Conservation (phyloP, 1,140 invertebrate species). For the Chymomyza costata region DNA sequence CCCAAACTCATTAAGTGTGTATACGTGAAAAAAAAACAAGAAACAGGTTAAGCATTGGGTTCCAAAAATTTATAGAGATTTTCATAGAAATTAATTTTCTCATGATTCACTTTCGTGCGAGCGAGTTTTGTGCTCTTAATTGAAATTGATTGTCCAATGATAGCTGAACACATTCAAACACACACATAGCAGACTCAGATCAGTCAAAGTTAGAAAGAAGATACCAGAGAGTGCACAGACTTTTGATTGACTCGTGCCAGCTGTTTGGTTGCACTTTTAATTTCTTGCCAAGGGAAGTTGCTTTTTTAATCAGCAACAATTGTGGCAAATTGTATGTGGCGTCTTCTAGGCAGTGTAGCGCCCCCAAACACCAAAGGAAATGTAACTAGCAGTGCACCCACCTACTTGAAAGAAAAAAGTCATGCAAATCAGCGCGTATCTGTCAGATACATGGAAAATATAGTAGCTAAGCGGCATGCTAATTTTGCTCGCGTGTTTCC, state of each 20-base stretch:
- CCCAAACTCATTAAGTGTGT: too few species aligned
- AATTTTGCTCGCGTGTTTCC: slow-evolving; percentile 71
- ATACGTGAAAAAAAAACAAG: too few species aligned
- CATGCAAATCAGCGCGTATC: slow-evolving; percentile 54
- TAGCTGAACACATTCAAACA: slow-evolving; percentile 19
- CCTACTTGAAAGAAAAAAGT: slow-evolving; percentile 3
- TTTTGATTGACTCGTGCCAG: slow-evolving; percentile 24
- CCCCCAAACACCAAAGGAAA: not conserved
- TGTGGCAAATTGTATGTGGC: too few species aligned
- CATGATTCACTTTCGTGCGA: slow-evolving; percentile 46
- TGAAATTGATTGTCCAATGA: slow-evolving; percentile 54
- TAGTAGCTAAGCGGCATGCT: slow-evolving; percentile 60
- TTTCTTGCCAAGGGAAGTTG: slow-evolving; percentile 55
- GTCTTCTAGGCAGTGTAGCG: too few species aligned
- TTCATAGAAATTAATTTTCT: slow-evolving; percentile 64
- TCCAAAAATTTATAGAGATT: slow-evolving; percentile 58
- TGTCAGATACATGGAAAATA: slow-evolving; percentile 53
- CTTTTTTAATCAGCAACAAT: slow-evolving; percentile 47
- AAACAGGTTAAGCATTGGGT: slow-evolving; percentile 19
- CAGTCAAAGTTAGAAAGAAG: slow-evolving; percentile 8
- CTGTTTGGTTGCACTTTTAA: slow-evolving; percentile 24
- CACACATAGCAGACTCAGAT: slow-evolving; percentile 13
- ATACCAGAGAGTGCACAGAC: too few species aligned
- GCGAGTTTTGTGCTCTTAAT: slow-evolving; percentile 30
- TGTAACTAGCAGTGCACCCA: slow-evolving; percentile 10